Conservation (phyloP, 2,888 invertebrate genomes). For the Ormyrus rosae region DNA sequence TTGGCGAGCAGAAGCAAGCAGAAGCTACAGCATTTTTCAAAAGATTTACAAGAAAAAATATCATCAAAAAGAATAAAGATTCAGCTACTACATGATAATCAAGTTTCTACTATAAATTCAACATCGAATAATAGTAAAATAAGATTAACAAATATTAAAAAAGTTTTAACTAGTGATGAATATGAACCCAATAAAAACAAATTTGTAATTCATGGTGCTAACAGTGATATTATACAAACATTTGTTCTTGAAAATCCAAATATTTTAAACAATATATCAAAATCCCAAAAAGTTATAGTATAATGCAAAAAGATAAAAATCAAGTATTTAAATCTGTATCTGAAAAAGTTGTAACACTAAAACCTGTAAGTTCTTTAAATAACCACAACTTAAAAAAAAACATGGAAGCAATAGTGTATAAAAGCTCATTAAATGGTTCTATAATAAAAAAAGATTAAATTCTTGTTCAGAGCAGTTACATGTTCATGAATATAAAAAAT, state of each 20-base stretch:
- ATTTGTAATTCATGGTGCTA: not conserved
- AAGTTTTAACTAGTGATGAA: not conserved
- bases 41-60: not conserved
- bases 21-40: too few relatives aligned
- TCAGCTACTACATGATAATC: conserved; percentile 5
- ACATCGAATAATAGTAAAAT: not conserved
- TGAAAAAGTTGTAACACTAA: conserved; percentile 26
- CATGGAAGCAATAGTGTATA: not conserved
- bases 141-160: not conserved
- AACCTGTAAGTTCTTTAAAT: conserved; percentile 18
- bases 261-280: conserved; percentile 26
- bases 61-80: conserved; percentile 1
- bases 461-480: not conserved
- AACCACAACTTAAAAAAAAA: conserved; percentile 3
- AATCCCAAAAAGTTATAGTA: conserved; percentile 21
- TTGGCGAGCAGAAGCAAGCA: too few relatives aligned
- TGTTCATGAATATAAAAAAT: not conserved
- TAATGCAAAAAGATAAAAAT: too few relatives aligned
- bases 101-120: not conserved
- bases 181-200: conserved; percentile 16
- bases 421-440: conserved; percentile 10
- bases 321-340: conserved; percentile 12
- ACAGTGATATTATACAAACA: too few relatives aligned
- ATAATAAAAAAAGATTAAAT: conserved; percentile 5
- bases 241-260: conserved; percentile 13